Evolutionary conservation across 2,888 invertebrate species (phyloP).

Genomic region (Cantharis rustica): DNA sequence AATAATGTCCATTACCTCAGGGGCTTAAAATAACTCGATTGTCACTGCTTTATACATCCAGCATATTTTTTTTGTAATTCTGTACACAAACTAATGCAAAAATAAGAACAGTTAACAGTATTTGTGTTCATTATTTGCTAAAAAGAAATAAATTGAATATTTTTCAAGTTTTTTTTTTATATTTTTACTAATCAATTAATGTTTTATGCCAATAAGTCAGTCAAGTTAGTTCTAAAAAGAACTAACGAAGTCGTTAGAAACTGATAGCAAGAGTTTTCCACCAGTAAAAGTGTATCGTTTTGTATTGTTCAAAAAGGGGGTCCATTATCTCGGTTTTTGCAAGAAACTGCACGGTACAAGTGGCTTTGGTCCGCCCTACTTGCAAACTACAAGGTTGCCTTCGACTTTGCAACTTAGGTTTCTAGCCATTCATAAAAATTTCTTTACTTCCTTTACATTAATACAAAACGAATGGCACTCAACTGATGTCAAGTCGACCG

Average conservation of each 20-base stretch:
- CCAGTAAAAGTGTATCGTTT: too few relatives aligned
- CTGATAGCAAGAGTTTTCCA: too few relatives aligned
- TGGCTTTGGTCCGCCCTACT: too few relatives aligned
- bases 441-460: too few relatives aligned
- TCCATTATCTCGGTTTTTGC: background rate
- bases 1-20: background rate
- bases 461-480: too few relatives aligned
- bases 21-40: background rate
- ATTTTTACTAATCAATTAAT: background rate
- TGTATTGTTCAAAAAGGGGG: too few relatives aligned
- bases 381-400: too few relatives aligned
- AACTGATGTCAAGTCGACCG: too few relatives aligned
- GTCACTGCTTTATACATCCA: background rate
- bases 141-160: background rate
- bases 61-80: background rate
- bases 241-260: background rate
- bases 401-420: too few relatives aligned
- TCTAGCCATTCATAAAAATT: too few relatives aligned
- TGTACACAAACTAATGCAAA: background rate
- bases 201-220: background rate
- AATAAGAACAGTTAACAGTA: background rate
- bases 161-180: background rate
- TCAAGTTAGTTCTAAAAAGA: background rate
- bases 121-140: background rate
- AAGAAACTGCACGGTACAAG: background rate